A percentile compares a stretch with the other conserved stretches of the same genome.
Evolutionary conservation across 2,888 invertebrate genomes (phyloP).

Genomic region (Nezara viridula): DNA sequence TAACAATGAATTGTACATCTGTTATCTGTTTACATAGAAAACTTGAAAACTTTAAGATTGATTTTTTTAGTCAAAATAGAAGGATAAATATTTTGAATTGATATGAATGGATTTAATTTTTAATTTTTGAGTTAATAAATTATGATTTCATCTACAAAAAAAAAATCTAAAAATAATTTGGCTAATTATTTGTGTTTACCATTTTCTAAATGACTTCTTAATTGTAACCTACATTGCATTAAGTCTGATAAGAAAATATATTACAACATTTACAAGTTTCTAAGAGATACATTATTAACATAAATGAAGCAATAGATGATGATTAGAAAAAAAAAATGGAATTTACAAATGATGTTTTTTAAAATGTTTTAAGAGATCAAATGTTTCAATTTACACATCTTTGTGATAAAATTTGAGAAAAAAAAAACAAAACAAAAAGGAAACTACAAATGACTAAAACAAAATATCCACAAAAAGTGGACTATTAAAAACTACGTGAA

Average conservation of each 20-base stretch:
- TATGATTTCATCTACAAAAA: not conserved
- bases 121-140: not conserved
- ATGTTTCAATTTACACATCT: conserved; percentile 9
- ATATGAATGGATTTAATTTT: not conserved
- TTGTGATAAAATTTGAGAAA: conserved; percentile 4
- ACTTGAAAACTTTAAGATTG: not conserved
- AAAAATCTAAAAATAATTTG: conserved; percentile 13
- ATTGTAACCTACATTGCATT: not conserved
- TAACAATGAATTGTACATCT: not conserved
- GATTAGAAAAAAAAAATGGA: not conserved
- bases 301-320: not conserved
- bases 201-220: conserved; percentile 9
- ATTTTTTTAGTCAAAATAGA: not conserved
- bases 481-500: not conserved
- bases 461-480: not conserved
- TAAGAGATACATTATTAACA: conserved; percentile 39
- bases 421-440: not conserved
- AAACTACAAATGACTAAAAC: conserved; percentile 45
- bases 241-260: conserved; percentile 35
- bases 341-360: conserved; percentile 17
- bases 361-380: conserved; percentile 46
- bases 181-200: not conserved
- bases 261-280: conserved; percentile 53
- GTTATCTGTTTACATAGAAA: not conserved
- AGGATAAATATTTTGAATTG: not conserved